Conservation (phyloP, 2,888 invertebrate species). For the Coenonympha arcania region DNA sequence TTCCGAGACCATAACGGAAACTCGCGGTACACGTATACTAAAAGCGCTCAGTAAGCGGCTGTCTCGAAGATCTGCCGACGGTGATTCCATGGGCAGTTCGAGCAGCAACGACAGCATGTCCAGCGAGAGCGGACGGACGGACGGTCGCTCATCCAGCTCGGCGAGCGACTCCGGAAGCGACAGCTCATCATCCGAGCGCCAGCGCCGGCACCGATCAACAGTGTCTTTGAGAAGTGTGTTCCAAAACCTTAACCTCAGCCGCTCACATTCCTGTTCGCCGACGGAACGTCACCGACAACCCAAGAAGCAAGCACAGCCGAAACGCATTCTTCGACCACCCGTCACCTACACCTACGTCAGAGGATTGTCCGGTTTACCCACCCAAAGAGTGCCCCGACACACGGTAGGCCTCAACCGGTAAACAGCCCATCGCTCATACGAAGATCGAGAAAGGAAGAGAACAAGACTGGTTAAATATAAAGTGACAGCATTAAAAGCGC, state of each 20-base stretch:
- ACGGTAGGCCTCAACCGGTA: constrained; percentile 64
- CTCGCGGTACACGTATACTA: constrained; percentile 77
- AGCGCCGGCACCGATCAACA: constrained; percentile 69
- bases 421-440: constrained; percentile 29
- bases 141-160: constrained; percentile 69
- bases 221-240: constrained; percentile 82
- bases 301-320: constrained; percentile 78
- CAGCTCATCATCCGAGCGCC: constrained; percentile 71
- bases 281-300: constrained; percentile 57
- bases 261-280: constrained; percentile 78
- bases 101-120: constrained; percentile 66
- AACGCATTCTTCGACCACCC: constrained; percentile 84
- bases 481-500: constrained; percentile 48
- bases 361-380: constrained; percentile 86
- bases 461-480: constrained; percentile 65
- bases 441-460: constrained; percentile 47
- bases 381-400: constrained; percentile 82
- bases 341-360: constrained; percentile 86
- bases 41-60: constrained; percentile 78
- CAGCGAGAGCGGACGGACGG: constrained; percentile 51
- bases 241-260: constrained; percentile 77
- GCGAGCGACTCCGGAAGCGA: constrained; percentile 79
- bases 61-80: constrained; percentile 66
- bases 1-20: constrained; percentile 71
- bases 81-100: constrained; percentile 60